phyloP scores from a whole-genome alignment of 2,113 vertebrate genomes.

The Oriolus oriolus region DNA sequence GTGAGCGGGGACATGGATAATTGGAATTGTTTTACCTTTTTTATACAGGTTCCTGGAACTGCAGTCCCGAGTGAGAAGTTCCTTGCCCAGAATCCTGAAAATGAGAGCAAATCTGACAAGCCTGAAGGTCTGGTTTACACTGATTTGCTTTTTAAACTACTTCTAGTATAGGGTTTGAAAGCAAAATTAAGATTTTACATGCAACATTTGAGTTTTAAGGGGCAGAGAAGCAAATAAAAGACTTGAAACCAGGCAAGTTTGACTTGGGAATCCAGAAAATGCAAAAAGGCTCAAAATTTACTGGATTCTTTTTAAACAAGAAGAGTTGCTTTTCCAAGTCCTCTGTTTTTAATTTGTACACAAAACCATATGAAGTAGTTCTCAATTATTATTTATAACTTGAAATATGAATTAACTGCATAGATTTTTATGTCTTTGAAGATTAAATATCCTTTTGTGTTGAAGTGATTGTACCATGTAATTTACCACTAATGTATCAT shows the following conservation, averaged over 20 bases:
- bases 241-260: background rate
- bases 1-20: background rate
- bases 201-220: background rate
- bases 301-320: background rate
- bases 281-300: background rate
- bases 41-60: conserved; percentile 69
- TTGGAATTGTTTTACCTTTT: background rate
- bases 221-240: background rate
- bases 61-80: conserved; percentile 70
- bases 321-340: background rate
- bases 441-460: background rate
- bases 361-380: background rate
- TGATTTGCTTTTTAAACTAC: background rate
- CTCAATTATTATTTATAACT: background rate
- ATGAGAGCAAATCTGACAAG: conserved; percentile 71
- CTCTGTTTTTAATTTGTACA: background rate
- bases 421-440: background rate
- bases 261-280: background rate
- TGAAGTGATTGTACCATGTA: background rate
- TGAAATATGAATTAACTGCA: background rate
- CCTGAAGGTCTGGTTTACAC: conserved; percentile 65
- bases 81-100: conserved; percentile 69
- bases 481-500: background rate
- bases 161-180: background rate
- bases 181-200: background rate